Percentiles rank a stretch among this genome's conserved stretches.
phyloP scores from a whole-genome alignment of 1,140 invertebrate species.

The Eupristina koningsbergeri region DNA sequence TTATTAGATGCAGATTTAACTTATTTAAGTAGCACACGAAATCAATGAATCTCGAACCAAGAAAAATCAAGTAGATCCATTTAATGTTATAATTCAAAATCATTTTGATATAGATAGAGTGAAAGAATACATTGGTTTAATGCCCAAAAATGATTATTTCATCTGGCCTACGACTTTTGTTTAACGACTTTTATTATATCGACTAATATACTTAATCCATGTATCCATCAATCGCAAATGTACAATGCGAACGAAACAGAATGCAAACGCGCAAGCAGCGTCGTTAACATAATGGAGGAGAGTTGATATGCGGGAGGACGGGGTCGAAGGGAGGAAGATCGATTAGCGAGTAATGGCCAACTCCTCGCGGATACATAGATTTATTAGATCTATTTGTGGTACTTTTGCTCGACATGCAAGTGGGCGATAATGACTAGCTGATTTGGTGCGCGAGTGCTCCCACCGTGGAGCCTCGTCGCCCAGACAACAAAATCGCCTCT shows the following conservation, averaged over 20 bases:
- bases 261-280: not conserved
- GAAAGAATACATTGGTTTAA: not conserved
- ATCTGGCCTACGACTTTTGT: not conserved
- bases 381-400: constrained; percentile 1
- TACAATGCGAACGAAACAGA: not conserved
- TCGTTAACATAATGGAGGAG: not conserved
- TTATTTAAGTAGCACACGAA: not conserved
- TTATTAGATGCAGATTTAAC: not conserved
- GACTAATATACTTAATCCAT: not conserved
- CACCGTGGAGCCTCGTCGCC: too few species aligned
- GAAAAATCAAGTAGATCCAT: not conserved
- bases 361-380: not conserved
- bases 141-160: not conserved
- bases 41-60: too few species aligned
- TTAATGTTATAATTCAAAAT: not conserved
- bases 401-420: constrained; percentile 8
- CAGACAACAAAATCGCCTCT: too few species aligned
- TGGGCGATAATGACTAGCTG: constrained; percentile 19
- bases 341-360: not conserved
- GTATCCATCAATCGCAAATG: constrained; percentile 9
- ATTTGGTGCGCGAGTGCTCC: not conserved
- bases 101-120: not conserved
- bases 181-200: not conserved
- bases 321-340: not conserved
- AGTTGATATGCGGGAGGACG: not conserved